Conservation (phyloP, 1,140 invertebrate species). For the Mycetomoellerius zeteki region DNA sequence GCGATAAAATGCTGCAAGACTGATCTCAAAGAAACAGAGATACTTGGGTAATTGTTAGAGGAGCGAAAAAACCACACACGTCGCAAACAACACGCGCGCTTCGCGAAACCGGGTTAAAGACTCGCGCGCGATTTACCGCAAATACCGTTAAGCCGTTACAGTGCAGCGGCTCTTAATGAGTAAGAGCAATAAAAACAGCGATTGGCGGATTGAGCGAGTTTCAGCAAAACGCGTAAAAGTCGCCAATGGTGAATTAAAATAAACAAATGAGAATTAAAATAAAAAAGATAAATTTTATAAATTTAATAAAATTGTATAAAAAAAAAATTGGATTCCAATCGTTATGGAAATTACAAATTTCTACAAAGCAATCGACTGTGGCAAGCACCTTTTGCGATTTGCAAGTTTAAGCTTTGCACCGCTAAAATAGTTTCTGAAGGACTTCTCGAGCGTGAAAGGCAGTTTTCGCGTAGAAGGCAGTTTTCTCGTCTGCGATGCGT, state of each 20-base stretch:
- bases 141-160: conserved; percentile 63
- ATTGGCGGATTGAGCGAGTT: conserved; percentile 7
- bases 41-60: conserved; percentile 24
- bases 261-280: background rate
- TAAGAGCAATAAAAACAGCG: conserved; percentile 53
- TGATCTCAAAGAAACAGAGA: conserved; percentile 15
- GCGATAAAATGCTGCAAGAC: background rate
- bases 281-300: background rate
- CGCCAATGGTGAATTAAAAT: background rate
- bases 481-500: conserved; percentile 34
- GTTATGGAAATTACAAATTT: background rate
- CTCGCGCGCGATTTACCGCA: conserved; percentile 66
- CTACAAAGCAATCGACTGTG: background rate
- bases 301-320: too few species aligned
- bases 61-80: conserved; percentile 41
- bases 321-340: background rate
- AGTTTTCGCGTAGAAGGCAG: background rate
- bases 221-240: background rate
- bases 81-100: conserved; percentile 30
- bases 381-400: background rate
- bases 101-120: conserved; percentile 65
- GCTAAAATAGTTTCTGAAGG: background rate
- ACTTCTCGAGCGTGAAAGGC: background rate
- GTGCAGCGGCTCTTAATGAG: conserved; percentile 52
- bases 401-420: background rate